Evolutionary conservation across 2,113 vertebrate genomes (phyloP).

Genomic region (Corythoichthys haematopterus): DNA sequence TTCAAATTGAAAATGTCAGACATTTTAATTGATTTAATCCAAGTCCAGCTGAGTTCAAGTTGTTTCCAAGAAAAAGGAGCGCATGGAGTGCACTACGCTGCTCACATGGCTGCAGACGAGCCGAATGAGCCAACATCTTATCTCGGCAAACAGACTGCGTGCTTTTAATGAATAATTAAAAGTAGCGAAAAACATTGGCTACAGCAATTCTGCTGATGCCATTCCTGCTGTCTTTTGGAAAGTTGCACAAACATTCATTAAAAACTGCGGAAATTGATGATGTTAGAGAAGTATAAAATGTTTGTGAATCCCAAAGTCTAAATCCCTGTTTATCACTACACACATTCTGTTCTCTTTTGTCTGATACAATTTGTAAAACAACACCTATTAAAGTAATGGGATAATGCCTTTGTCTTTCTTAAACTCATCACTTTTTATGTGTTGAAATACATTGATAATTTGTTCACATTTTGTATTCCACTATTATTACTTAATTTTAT

Average conservation of each 20-base stretch:
- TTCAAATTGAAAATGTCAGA: conserved; percentile 36
- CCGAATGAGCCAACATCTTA: conserved; percentile 48
- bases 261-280: conserved; percentile 16
- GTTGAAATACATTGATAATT: background rate
- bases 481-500: no score
- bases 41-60: conserved; percentile 23
- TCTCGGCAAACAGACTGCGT: conserved; percentile 57
- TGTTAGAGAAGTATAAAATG: background rate
- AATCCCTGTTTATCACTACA: background rate
- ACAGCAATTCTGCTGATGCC: conserved; percentile 44
- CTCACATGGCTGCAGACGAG: conserved; percentile 32
- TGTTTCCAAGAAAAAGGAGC: conserved; percentile 20
- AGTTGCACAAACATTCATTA: conserved; percentile 22
- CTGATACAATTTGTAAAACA: background rate
- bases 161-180: conserved; percentile 66
- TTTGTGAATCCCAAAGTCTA: background rate
- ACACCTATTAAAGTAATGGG: background rate
- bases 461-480: no score
- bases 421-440: background rate
- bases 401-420: background rate
- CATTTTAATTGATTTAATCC: conserved; percentile 28
- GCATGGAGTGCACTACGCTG: conserved; percentile 30
- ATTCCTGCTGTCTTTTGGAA: conserved; percentile 32
- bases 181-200: conserved; percentile 41
- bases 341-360: background rate